phyloP scores from a whole-genome alignment of 2,888 invertebrate species.

The Philonicus albiceps region DNA sequence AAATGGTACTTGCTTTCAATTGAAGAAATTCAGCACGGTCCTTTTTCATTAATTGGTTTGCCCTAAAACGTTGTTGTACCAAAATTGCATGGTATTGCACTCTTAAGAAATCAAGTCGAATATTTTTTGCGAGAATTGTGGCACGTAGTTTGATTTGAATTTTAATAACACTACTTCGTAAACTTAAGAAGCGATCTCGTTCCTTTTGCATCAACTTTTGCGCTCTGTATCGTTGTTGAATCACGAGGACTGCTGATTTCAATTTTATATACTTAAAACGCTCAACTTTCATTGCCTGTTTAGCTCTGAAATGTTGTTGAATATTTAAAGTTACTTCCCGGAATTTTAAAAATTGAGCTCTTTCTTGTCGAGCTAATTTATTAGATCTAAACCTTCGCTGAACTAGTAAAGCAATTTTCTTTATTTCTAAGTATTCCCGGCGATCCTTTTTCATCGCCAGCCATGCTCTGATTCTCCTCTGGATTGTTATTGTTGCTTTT shows the following conservation, averaged over 20 bases:
- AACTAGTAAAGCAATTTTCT: constrained; percentile 46
- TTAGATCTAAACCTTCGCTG: constrained; percentile 55
- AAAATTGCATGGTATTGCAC: constrained; percentile 52
- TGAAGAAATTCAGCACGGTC: constrained; percentile 51
- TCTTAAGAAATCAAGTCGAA: constrained; percentile 54
- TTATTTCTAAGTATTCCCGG: constrained; percentile 50
- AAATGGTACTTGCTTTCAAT: constrained; percentile 51
- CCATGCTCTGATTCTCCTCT: constrained; percentile 52
- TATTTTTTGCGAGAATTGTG: constrained; percentile 52
- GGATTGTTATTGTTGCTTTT: constrained; percentile 52
- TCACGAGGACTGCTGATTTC: constrained; percentile 51
- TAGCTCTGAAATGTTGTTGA: constrained; percentile 64
- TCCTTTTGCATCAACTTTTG: constrained; percentile 54
- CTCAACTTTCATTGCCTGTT: constrained; percentile 47
- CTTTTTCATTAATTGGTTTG: constrained; percentile 53
- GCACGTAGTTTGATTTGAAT: constrained; percentile 60
- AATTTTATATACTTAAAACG: constrained; percentile 50
- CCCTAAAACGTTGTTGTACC: constrained; percentile 57
- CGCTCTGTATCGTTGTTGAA: constrained; percentile 58
- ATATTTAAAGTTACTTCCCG: constrained; percentile 56
- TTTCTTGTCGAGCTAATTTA: constrained; percentile 51
- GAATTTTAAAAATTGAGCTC: constrained; percentile 50
- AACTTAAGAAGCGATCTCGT: constrained; percentile 50
- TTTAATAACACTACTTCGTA: constrained; percentile 53
- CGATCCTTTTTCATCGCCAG: constrained; percentile 52